Evolutionary conservation across 2,113 vertebrate species (phyloP).

Genomic region (Cynoglossus semilaevis): DNA sequence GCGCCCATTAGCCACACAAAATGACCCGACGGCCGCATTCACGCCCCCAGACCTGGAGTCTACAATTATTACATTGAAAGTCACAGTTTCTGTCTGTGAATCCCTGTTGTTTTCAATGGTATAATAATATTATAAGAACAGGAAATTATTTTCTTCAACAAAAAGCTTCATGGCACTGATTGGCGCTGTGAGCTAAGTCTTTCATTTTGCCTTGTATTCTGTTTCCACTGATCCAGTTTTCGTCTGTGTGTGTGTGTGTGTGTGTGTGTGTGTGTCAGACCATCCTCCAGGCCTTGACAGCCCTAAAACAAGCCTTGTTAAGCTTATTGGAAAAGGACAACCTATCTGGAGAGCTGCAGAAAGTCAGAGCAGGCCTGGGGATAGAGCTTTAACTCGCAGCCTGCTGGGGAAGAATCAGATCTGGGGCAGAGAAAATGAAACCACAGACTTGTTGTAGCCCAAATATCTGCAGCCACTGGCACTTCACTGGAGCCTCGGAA

Average conservation of each 20-base stretch:
- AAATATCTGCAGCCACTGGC: conserved; percentile 48
- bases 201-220: conserved; percentile 53
- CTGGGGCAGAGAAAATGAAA: conserved; percentile 63
- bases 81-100: too few species aligned
- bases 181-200: conserved; percentile 33
- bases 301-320: conserved; percentile 54
- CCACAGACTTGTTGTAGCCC: conserved; percentile 44
- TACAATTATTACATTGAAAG: too few species aligned
- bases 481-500: conserved; percentile 35
- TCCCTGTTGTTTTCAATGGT: too few species aligned
- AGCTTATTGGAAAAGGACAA: conserved; percentile 49
- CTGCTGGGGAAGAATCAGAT: conserved; percentile 58
- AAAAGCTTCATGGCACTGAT: conserved; percentile 61
- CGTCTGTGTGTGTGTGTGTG: conserved; percentile 29
- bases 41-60: too few species aligned
- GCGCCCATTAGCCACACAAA: too few species aligned
- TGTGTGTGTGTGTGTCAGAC: conserved; percentile 35
- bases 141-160: conserved; percentile 49
- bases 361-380: conserved; percentile 69
- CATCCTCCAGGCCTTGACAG: conserved; percentile 59
- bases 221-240: conserved; percentile 63
- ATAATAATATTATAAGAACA: conserved; percentile 51
- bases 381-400: conserved; percentile 58
- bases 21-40: too few species aligned
- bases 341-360: conserved; percentile 57